Evolutionary conservation across 2,797 vertebrate genomes (phyloP).

Genomic region (Sebastes umbrosus): DNA sequence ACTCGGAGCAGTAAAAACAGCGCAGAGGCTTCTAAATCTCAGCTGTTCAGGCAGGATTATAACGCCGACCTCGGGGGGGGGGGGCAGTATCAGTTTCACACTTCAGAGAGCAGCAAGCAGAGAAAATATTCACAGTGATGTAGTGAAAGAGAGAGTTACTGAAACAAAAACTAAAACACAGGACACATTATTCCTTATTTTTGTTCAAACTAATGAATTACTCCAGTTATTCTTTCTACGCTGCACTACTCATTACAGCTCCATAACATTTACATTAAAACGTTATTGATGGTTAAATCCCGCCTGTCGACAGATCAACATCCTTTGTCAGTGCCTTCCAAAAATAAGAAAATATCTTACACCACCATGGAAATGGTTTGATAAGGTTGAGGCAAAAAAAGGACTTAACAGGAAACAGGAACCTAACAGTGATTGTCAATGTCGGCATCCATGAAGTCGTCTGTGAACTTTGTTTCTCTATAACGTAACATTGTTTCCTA

Average conservation of each 20-base stretch:
- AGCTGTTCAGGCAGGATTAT: conserved; percentile 25
- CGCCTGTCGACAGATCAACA: neutral
- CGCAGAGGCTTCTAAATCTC: neutral
- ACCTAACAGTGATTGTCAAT: too few species aligned
- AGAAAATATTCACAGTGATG: conserved; percentile 20
- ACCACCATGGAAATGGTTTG: too few species aligned
- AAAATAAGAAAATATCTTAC: neutral
- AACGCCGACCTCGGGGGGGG: neutral
- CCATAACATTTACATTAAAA: neutral
- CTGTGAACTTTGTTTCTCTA: too few species aligned
- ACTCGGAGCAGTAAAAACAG: conserved; percentile 11
- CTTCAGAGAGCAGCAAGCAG: conserved; percentile 24
- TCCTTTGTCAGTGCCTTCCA: neutral
- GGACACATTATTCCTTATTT: neutral
- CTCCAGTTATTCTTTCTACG: neutral
- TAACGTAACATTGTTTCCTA: too few species aligned
- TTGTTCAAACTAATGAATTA: neutral
- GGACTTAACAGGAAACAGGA: too few species aligned
- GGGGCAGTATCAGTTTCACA: conserved; percentile 31
- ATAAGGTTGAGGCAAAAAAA: neutral
- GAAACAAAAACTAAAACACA: neutral
- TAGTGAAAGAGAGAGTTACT: neutral
- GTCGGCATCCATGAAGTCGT: too few species aligned
- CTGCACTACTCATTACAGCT: neutral
- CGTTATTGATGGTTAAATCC: neutral